A percentile compares a stretch with the other conserved stretches of the same genome.
phyloP scores from a whole-genome alignment of 2,888 invertebrate species.

The Conchocele bisecta region DNA sequence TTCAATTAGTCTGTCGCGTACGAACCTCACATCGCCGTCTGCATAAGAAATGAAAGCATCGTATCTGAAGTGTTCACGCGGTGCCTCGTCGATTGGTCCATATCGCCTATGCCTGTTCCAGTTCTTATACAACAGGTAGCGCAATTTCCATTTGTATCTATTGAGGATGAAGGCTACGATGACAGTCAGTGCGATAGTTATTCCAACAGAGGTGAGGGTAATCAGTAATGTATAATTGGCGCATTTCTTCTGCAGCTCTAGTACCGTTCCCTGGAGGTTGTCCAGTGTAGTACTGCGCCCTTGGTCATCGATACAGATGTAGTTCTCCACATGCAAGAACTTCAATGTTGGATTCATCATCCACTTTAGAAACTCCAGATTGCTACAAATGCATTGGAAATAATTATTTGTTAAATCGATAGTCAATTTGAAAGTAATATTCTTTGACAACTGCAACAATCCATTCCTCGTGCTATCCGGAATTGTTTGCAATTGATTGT shows the following conservation, averaged over 20 bases:
- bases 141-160: conserved; percentile 49
- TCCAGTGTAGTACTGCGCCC: background rate
- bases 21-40: background rate
- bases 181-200: conserved; percentile 24
- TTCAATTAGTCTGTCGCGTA: background rate
- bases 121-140: conserved; percentile 44
- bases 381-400: conserved; percentile 10
- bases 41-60: conserved; percentile 1
- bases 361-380: conserved; percentile 21
- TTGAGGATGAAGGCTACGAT: conserved; percentile 33
- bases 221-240: background rate
- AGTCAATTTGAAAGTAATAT: background rate
- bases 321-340: conserved; percentile 9
- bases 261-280: background rate
- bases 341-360: conserved; percentile 9
- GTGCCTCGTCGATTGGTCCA: background rate
- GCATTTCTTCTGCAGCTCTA: conserved; percentile 13
- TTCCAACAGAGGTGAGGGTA: conserved; percentile 5
- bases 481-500: no score
- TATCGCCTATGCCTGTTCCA: conserved; percentile 31
- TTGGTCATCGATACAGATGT: conserved; percentile 3
- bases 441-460: no score
- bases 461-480: no score
- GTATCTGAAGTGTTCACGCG: background rate
- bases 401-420: conserved; percentile 34